These are phyloP conservation scores for Hassar affinis DNA, from an alignment of 2,113 vertebrate species.

Conservation along the genomic window DNA sequence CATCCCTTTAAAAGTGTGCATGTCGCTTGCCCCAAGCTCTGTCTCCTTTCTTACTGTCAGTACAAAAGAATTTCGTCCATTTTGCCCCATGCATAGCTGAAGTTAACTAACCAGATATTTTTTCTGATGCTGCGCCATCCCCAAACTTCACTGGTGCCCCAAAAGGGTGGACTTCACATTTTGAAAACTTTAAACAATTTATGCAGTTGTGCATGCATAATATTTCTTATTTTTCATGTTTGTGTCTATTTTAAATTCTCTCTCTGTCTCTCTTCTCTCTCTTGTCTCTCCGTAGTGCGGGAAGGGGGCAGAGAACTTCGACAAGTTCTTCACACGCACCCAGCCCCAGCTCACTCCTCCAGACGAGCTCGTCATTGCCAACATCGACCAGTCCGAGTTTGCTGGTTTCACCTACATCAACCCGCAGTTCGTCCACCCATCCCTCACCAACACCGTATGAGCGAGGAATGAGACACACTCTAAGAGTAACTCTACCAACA, in stretches of 20 bases:
- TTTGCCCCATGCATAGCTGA: too few relatives aligned
- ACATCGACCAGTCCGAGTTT: conserved; percentile 97
- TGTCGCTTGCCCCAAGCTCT: too few relatives aligned
- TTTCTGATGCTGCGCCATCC: too few relatives aligned
- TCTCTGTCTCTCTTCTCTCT: conserved; percentile 27
- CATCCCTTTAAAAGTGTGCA: too few relatives aligned
- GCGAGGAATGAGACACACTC: conserved; percentile 19
- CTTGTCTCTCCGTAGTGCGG: conserved; percentile 77
- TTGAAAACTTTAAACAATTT: not conserved
- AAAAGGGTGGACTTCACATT: too few relatives aligned
- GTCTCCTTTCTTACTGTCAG: too few relatives aligned
- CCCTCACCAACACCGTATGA: conserved; percentile 75
- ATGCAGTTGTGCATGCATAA: not conserved
- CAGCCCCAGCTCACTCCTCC: conserved; percentile 92
- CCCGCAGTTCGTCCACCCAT: conserved; percentile 83
- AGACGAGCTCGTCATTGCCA: conserved; percentile 93
- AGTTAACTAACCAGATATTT: too few relatives aligned
- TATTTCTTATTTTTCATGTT: not conserved
- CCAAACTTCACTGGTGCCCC: too few relatives aligned
- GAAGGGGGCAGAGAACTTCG: conserved; percentile 94
- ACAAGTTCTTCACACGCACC: conserved; percentile 97
- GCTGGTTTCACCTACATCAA: conserved; percentile 95
- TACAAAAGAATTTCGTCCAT: too few relatives aligned
- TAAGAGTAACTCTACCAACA: conserved; percentile 39
- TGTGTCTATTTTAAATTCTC: not conserved